Base-by-base conservation (phyloP, 2,113 vertebrate species). In the Urocolius indicus region DNA sequence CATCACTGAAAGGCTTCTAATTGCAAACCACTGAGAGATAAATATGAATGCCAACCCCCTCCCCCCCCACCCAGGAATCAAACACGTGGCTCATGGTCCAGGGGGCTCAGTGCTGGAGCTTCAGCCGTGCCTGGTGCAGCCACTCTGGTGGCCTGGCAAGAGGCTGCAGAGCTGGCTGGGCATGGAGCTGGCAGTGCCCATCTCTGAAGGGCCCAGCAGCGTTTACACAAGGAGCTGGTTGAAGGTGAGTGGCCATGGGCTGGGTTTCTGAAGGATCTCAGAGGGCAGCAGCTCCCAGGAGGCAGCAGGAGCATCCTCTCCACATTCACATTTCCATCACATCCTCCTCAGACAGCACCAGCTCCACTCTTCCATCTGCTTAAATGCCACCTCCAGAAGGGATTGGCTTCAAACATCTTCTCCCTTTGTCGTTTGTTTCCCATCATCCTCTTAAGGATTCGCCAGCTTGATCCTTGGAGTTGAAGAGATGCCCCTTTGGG, bases 321-420 rank as follows among this genome's bases (percentile, higher is more conserved):
- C 90, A 24, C 61, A 95, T 91, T 93, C 86, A 26, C 96, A 94
- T 97, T 95, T 95, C 94, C 71, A 86, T 84, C 90, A 77, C 95
- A 94, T 94, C 90, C 84, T 95, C 72, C 78, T 80, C 93, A 93
- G 86, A 51, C 89, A 89, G 82, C 77, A 41, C 85, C 5, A 7
- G 20, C 90, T 94, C 73, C 69, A 5, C 68, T 94, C 91, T 89
- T 93, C 95, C 93, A 88, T 93, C 96, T 95, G 92, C 68, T 93
- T 8, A 92, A 94, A 94, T 89, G 88, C 84, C 92, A 93, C 87
- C 95, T 88, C 92, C 51, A 46, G 52, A 30, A 90, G 90, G 69
- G 65, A 78, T 62, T n/a, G 43, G 69, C 90, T 92, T 4, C 0
- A 36, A 82, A 16, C 75, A 55, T 61, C 95, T 72, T 85, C 93